Evolutionary conservation across 2,888 invertebrate genomes (phyloP).

Genomic region (Meliscaeva auricollis): DNA sequence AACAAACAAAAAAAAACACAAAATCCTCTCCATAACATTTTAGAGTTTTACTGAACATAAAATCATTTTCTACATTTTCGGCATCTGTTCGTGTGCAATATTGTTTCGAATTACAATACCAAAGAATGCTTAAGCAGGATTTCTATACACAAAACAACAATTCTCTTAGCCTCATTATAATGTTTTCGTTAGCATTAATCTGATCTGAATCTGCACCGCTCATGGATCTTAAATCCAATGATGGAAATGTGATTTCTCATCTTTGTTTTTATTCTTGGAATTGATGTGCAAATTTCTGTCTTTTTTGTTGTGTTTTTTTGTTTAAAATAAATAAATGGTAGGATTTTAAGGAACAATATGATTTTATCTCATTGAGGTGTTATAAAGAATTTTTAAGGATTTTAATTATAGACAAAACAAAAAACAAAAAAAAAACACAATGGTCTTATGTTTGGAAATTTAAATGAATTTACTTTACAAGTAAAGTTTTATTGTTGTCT

Average conservation of each 20-base stretch:
- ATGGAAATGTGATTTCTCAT: background rate
- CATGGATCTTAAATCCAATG: slow-evolving; percentile 2
- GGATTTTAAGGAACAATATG: background rate
- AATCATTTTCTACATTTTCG: background rate
- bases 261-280: background rate
- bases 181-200: background rate
- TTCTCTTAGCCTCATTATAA: background rate
- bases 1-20: slow-evolving; percentile 1
- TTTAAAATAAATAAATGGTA: background rate
- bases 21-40: background rate
- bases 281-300: background rate
- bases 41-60: background rate
- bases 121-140: background rate
- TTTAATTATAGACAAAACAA: slow-evolving; percentile 2
- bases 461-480: slow-evolving; percentile 5
- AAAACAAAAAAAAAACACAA: background rate
- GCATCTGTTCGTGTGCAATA: background rate
- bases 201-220: background rate
- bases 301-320: background rate
- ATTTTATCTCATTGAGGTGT: slow-evolving; percentile 6
- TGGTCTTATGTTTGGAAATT: background rate
- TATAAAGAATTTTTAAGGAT: background rate
- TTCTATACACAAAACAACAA: background rate
- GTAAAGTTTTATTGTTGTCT: background rate
- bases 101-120: slow-evolving; percentile 16